Base-by-base conservation (phyloP, 35 echinoderm and acorn worm species). In the Hemicentrotus pulcherrimus region DNA sequence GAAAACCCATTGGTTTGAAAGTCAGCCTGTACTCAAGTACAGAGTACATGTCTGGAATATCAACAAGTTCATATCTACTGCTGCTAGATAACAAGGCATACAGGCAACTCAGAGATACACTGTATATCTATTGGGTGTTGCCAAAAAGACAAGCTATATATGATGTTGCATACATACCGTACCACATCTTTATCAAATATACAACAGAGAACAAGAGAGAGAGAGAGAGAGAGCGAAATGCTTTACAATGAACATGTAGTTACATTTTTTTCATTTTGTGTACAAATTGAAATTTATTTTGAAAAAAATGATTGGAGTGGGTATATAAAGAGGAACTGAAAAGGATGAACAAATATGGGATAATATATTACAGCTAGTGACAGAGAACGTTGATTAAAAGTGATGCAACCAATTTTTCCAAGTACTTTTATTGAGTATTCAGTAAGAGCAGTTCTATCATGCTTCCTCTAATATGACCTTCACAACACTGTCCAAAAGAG, bases 21-120 rank as follows among this genome's bases (percentile, higher is more conserved):
- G 1, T 78, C 6, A 78, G 2, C 28, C 6, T n/a, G 19, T 28
- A 5, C 19, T 8, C 19, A 78, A n/a, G 28, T 28, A n/a, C 65
- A 78, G 24, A 1, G 65, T 28, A 55, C 50, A 55, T 55, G 50
- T 55, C 50, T 55, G 65, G 7, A 78, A 78, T n/a, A 78, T 28
- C 65, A 78, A 78, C 65, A 78, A 78, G 65, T 78, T 78, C 65
- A n/a, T 28, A 78, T 78, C 65, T 78, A 78, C 65, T 78, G 65
- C 65, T 28, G 65, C 22, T 78, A n/a, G 19, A 28, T n/a, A 28
- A 0, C 19, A 28, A 78, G 19, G 65, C 65, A 78, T n/a, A 55
- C 50, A 10, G 10, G 10, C 9, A 55, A 15, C 50, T 55, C 10
- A 13, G 91, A n/a, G 46, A 30, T 55, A 55, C 35, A 41, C 35